Percentiles rank a stretch among this genome's conserved stretches.
These are phyloP conservation scores for Empidonax alnorum DNA, from an alignment of 2,113 vertebrate species.

Conservation along the genomic window DNA sequence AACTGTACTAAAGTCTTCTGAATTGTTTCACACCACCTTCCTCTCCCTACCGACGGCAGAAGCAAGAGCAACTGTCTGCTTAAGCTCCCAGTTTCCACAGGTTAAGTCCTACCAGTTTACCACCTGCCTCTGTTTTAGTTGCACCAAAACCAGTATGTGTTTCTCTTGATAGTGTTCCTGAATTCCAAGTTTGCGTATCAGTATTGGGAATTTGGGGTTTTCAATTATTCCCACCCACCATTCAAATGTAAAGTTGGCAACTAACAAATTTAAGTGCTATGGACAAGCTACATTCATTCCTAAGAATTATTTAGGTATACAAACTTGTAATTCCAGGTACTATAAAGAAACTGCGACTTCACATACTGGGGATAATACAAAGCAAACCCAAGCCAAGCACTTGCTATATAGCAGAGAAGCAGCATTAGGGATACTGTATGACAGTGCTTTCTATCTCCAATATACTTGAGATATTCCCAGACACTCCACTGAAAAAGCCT, in stretches of 20 bases:
- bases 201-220: not conserved
- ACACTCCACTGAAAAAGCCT: not conserved
- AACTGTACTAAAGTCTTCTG: not conserved
- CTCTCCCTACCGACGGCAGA: not conserved
- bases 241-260: not conserved
- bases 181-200: not conserved
- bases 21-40: not conserved
- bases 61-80: not conserved
- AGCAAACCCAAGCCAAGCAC: not conserved
- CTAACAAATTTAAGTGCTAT: not conserved
- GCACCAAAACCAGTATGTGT: not conserved
- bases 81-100: not conserved
- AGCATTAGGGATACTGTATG: not conserved
- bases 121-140: not conserved
- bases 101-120: not conserved
- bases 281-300: not conserved
- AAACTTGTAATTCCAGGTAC: not conserved
- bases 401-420: not conserved
- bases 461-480: not conserved
- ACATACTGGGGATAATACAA: not conserved
- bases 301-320: not conserved
- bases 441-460: not conserved
- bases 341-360: not conserved
- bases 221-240: not conserved
- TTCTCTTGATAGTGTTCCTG: accelerated